A percentile compares a stretch with the other conserved stretches of the same genome.
Conservation (phyloP, 2,113 vertebrate species). For the Charina bottae region DNA sequence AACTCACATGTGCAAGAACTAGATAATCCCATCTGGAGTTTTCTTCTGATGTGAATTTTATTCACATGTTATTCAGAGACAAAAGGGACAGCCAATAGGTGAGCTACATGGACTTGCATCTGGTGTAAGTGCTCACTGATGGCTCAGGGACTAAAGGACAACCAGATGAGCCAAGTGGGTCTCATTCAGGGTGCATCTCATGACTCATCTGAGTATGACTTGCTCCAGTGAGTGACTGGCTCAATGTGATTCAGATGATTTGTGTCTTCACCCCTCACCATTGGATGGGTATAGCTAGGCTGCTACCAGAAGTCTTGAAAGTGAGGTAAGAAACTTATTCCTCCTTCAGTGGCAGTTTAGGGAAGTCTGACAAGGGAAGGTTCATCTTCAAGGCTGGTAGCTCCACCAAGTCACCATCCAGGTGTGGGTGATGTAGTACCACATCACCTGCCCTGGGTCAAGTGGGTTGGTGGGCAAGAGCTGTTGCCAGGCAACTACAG, state of each 20-base stretch:
- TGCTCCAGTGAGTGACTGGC: neutral
- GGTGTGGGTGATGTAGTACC: neutral
- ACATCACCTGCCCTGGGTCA: neutral
- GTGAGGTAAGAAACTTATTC: neutral
- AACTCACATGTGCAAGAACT: neutral
- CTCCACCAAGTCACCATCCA: neutral
- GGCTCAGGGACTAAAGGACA: neutral
- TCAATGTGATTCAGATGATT: neutral
- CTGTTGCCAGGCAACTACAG: neutral
- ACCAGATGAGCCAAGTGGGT: neutral
- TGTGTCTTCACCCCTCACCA: neutral
- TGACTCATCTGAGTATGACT: neutral
- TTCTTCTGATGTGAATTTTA: neutral
- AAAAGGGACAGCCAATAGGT: neutral
- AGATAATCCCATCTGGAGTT: neutral
- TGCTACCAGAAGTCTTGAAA: neutral
- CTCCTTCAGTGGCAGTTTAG: neutral
- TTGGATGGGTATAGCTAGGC: neutral
- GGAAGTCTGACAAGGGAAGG: neutral
- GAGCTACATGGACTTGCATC: neutral
- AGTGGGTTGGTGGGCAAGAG: neutral
- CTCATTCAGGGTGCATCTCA: neutral
- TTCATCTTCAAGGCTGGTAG: neutral
- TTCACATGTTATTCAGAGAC: neutral
- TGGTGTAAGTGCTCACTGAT: neutral